Conservation (phyloP, 2,797 vertebrate genomes). For the Mionectes olivaceus region DNA sequence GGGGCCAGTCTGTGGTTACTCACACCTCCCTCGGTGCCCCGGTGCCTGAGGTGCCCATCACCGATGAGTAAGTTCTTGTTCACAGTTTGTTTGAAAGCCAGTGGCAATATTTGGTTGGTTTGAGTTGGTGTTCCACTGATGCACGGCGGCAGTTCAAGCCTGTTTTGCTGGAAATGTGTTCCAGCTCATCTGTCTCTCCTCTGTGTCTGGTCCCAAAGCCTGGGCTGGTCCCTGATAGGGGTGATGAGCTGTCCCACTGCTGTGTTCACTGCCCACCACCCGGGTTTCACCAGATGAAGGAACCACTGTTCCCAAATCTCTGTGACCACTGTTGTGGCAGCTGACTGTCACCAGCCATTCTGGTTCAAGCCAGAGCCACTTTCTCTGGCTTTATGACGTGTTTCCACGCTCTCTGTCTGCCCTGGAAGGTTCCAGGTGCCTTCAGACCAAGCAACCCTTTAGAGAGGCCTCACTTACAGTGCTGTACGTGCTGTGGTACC, state of each 20-base stretch:
- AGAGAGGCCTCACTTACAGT: fast-evolving
- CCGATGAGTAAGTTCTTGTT: not conserved
- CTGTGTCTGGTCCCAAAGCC: not conserved
- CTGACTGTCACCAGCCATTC: not conserved
- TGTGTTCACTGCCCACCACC: not conserved
- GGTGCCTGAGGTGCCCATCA: not conserved
- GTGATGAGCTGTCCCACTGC: not conserved
- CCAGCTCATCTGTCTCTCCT: not conserved
- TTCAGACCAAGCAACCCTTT: not conserved
- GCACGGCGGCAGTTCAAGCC: not conserved
- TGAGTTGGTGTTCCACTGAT: not conserved
- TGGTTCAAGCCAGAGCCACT: not conserved
- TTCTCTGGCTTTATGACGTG: not conserved
- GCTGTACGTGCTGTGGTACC: fast-evolving
- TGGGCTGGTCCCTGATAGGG: not conserved
- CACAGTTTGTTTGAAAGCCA: not conserved
- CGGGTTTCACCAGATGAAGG: not conserved
- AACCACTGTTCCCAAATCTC: fast-evolving
- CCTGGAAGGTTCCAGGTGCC: not conserved
- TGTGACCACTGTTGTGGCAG: not conserved
- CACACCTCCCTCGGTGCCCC: not conserved
- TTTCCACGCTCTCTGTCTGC: not conserved
- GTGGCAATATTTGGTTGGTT: not conserved
- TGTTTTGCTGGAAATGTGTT: not conserved
- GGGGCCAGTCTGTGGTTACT: not conserved